phyloP scores from a whole-genome alignment of 2,797 vertebrate species.

The Mus spretus region DNA sequence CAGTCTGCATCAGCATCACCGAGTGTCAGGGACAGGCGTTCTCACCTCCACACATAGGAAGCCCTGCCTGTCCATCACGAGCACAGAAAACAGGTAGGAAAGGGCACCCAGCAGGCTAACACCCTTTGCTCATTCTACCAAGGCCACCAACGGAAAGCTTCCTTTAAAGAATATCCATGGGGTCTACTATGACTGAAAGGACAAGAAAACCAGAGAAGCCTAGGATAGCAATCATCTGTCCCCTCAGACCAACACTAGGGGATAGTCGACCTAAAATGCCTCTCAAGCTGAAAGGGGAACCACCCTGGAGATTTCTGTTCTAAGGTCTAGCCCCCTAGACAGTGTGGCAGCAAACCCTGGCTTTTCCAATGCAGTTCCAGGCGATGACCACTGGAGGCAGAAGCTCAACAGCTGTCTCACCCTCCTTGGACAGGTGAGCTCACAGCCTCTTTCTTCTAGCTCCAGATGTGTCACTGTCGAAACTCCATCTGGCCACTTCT shows the following conservation, averaged over 20 bases:
- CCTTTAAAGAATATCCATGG: not conserved
- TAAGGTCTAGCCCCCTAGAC: rapidly evolving
- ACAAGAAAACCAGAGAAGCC: too few relatives aligned
- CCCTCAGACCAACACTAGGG: not conserved
- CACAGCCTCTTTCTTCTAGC: rapidly evolving
- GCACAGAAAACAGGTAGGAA: not conserved
- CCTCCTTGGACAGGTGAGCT: rapidly evolving
- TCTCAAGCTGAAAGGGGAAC: rapidly evolving
- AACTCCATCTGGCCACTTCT: not conserved
- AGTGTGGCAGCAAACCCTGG: rapidly evolving
- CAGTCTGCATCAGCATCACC: rapidly evolving
- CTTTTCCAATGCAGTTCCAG: rapidly evolving
- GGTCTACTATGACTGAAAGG: rapidly evolving
- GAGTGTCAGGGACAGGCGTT: not conserved
- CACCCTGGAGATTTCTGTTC: rapidly evolving
- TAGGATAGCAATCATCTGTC: rapidly evolving
- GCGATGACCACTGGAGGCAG: too few relatives aligned
- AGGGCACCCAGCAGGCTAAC: rapidly evolving
- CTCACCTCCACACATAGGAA: rapidly evolving
- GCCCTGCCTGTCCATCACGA: rapidly evolving
- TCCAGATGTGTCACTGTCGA: rapidly evolving
- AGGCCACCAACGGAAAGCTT: not conserved
- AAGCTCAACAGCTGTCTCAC: rapidly evolving
- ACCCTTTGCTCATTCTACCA: too few relatives aligned
- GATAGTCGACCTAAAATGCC: too few relatives aligned